phyloP scores from a whole-genome alignment of 2,888 invertebrate genomes.

The Drosophila acutilabella region DNA sequence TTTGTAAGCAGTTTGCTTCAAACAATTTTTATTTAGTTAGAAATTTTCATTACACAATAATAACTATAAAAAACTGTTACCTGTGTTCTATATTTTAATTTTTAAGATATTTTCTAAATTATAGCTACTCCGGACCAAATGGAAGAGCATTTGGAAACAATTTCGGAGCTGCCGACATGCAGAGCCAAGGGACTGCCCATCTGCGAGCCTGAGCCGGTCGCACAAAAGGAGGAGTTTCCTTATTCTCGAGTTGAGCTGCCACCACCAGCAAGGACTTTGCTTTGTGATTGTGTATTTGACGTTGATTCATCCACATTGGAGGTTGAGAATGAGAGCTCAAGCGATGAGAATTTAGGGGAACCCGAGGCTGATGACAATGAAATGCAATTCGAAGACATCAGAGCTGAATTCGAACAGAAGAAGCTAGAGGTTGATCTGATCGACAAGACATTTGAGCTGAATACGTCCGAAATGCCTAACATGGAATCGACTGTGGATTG shows the following conservation, averaged over 20 bases:
- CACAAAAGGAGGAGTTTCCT: not conserved
- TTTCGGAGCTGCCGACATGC: not conserved
- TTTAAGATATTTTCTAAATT: constrained; percentile 15
- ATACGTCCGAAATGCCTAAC: constrained; percentile 34
- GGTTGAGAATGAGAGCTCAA: not conserved
- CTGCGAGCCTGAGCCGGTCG: constrained; percentile 4
- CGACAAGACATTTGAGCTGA: constrained; percentile 16
- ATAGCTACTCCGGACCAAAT: not conserved
- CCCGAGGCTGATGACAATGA: constrained; percentile 9
- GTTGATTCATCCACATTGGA: not conserved
- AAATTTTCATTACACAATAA: not conserved
- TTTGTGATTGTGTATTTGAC: constrained; percentile 22
- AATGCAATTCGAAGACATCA: constrained; percentile 25
- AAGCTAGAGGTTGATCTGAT: constrained; percentile 23
- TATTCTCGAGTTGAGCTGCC: not conserved
- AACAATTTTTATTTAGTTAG: not conserved
- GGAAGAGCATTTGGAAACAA: not conserved
- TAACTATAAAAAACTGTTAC: not conserved
- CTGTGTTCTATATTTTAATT: not conserved
- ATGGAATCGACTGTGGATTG: constrained; percentile 23
- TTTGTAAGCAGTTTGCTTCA: not conserved
- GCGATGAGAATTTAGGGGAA: not conserved
- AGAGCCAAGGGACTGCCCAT: constrained; percentile 36
- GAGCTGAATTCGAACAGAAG: constrained; percentile 22
- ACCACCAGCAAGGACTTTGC: not conserved